Conservation (phyloP, 2,888 invertebrate genomes). For the Gastrophysa polygoni region DNA sequence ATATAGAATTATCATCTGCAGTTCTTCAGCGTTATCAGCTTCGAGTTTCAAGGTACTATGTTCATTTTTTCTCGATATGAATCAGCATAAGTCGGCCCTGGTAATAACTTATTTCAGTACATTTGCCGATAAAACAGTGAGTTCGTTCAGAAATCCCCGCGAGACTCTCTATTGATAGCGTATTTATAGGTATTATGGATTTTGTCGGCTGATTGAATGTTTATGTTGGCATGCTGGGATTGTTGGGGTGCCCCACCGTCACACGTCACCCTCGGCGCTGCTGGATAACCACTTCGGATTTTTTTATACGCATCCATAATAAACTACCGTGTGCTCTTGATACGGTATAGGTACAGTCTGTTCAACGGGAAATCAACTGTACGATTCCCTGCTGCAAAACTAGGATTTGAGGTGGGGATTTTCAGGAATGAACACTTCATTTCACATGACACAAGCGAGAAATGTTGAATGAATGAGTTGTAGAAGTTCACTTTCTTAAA, state of each 20-base stretch:
- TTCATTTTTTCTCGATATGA: constrained; percentile 19
- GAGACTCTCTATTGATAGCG: constrained; percentile 57
- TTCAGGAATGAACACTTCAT: too few species aligned
- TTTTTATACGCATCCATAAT: constrained; percentile 9
- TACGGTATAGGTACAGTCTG: too few species aligned
- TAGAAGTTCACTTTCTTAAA: too few species aligned
- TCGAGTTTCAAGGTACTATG: too few species aligned
- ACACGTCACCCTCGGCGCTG: constrained; percentile 33
- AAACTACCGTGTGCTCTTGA: constrained; percentile 1
- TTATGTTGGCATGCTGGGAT: constrained; percentile 39
- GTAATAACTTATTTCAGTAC: constrained; percentile 53
- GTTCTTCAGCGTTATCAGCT: too few species aligned
- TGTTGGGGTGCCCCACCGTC: constrained; percentile 36
- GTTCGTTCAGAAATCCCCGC: constrained; percentile 50
- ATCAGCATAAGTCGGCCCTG: constrained; percentile 35
- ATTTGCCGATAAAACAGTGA: constrained; percentile 57
- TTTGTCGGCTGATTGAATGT: constrained; percentile 44
- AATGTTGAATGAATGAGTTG: too few species aligned
- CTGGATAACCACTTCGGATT: constrained; percentile 11
- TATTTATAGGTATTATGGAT: constrained; percentile 59
- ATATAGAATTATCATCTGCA: too few species aligned
- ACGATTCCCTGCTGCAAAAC: too few species aligned
- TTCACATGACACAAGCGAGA: too few species aligned
- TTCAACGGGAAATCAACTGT: too few species aligned
- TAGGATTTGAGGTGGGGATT: too few species aligned